Conservation (phyloP, 1,140 invertebrate genomes). For the Asbolus verrucosus region DNA sequence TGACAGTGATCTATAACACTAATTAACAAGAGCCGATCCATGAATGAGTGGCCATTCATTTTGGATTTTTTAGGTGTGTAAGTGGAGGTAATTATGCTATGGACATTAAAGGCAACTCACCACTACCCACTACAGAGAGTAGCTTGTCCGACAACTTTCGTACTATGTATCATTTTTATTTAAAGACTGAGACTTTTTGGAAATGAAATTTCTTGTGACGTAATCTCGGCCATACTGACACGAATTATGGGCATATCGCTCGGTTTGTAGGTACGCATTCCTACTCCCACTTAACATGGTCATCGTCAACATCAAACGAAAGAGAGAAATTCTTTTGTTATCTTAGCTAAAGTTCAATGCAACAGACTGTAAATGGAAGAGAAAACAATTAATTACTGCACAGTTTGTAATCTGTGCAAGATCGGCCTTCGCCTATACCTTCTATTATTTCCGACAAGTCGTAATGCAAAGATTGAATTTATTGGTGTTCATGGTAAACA, state of each 20-base stretch:
- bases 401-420: slow-evolving; percentile 18
- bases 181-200: slow-evolving; percentile 21
- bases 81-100: too few relatives aligned
- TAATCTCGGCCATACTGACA: too few relatives aligned
- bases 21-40: too few relatives aligned
- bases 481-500: too few relatives aligned
- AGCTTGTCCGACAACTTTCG: slow-evolving; percentile 7
- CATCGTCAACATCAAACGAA: too few relatives aligned
- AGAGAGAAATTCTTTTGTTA: background rate
- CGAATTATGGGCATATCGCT: too few relatives aligned
- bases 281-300: too few relatives aligned
- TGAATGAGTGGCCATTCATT: too few relatives aligned
- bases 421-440: slow-evolving; percentile 7
- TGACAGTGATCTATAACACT: background rate
- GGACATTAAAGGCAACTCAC: slow-evolving; percentile 13
- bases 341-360: background rate
- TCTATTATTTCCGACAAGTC: slow-evolving; percentile 20
- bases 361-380: slow-evolving; percentile 14
- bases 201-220: slow-evolving; percentile 24
- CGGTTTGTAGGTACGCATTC: background rate
- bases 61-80: too few relatives aligned
- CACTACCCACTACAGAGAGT: slow-evolving; percentile 8
- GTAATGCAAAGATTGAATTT: slow-evolving; percentile 23
- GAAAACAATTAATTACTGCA: slow-evolving; percentile 13
- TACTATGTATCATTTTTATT: slow-evolving; percentile 19